Evolutionary conservation across 2,797 vertebrate genomes (phyloP).

Genomic region (Tapera naevia): DNA sequence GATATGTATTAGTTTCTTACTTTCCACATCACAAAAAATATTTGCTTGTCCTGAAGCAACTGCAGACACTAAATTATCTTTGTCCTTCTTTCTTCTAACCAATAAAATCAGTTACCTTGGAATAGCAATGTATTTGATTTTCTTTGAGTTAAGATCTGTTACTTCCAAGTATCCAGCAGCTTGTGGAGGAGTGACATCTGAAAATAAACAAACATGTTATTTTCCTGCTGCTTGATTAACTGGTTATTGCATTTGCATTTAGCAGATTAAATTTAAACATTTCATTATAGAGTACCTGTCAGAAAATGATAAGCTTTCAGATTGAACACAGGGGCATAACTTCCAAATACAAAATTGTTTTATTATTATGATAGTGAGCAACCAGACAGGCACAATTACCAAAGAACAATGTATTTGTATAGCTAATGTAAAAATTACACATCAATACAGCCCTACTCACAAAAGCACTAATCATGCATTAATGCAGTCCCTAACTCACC

Average conservation of each 20-base stretch:
- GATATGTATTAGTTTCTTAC: neutral
- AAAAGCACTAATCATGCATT: constrained; percentile 12
- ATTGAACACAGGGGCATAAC: neutral
- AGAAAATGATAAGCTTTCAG: constrained; percentile 12
- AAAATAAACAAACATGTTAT: constrained; percentile 53
- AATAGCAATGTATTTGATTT: constrained; percentile 92
- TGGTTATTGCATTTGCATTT: neutral
- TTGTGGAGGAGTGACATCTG: constrained; percentile 88
- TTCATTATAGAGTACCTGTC: constrained; percentile 17
- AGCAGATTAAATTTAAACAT: constrained; percentile 2
- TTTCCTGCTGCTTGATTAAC: constrained; percentile 8
- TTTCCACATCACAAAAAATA: neutral
- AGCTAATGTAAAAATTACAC: neutral
- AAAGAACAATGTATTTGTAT: neutral
- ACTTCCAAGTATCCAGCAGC: constrained; percentile 93
- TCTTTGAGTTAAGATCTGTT: constrained; percentile 92
- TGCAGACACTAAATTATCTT: neutral
- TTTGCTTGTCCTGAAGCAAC: neutral
- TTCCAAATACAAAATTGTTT: constrained; percentile 4
- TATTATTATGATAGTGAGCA: neutral
- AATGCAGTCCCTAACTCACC: neutral
- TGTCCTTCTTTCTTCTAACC: neutral
- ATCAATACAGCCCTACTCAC: neutral
- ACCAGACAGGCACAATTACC: neutral
- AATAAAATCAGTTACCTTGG: constrained; percentile 84